Percentiles rank a stretch among this genome's conserved stretches.
Evolutionary conservation across 2,113 vertebrate species (phyloP).

Genomic region (Brienomyrus brachyistius): DNA sequence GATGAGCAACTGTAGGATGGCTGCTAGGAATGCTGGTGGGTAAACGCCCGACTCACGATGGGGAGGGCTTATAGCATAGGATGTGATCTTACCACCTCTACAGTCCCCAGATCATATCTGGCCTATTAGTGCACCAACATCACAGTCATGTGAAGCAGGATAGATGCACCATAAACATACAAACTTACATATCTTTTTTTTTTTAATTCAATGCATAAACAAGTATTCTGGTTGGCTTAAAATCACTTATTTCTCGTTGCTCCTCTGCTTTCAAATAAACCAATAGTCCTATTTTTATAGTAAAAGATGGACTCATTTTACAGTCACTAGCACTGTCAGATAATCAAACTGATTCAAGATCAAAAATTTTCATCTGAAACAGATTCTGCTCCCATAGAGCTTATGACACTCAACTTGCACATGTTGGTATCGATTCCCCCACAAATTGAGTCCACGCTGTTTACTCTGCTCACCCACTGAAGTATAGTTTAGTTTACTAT

Average conservation of each 20-base stretch:
- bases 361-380: background rate
- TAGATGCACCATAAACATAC: background rate
- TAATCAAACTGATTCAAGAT: background rate
- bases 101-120: background rate
- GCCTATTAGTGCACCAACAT: background rate
- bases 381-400: background rate
- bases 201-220: background rate
- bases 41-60: background rate
- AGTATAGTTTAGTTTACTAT: background rate
- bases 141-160: background rate
- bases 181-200: no score
- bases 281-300: background rate
- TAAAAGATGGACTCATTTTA: background rate
- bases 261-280: background rate
- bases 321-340: background rate
- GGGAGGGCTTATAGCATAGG: background rate
- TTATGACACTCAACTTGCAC: background rate
- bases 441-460: background rate
- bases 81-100: background rate
- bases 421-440: background rate
- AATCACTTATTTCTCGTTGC: background rate
- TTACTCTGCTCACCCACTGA: background rate
- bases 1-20: background rate
- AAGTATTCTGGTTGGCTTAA: background rate
- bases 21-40: background rate